Conservation (phyloP, 1,140 invertebrate genomes). For the Cydia splendana region DNA sequence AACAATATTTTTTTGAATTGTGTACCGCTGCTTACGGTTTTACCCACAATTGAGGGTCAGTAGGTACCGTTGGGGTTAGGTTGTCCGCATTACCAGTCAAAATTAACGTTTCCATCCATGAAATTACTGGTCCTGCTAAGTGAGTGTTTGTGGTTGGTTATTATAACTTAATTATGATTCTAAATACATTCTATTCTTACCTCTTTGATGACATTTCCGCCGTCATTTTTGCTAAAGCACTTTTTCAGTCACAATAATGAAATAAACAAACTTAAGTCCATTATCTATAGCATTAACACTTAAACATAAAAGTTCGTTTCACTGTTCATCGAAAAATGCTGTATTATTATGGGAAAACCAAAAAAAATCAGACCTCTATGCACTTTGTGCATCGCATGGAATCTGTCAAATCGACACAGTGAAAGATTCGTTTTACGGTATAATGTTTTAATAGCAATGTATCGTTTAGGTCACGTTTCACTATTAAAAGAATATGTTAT, state of each 20-base stretch:
- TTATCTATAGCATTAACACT: constrained; percentile 46
- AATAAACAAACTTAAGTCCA: constrained; percentile 55
- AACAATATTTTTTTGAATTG: neutral
- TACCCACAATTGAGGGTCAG: neutral
- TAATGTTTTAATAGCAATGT: neutral
- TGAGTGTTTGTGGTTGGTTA: neutral
- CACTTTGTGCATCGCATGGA: constrained; percentile 30
- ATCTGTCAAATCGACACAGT: constrained; percentile 26
- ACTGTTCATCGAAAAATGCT: constrained; percentile 3
- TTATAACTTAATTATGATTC: constrained; percentile 28
- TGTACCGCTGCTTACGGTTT: neutral
- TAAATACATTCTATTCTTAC: constrained; percentile 50
- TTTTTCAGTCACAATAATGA: constrained; percentile 44
- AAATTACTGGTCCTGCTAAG: constrained; percentile 17
- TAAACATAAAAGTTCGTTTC: constrained; percentile 4
- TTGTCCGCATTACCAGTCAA: neutral
- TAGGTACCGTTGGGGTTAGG: constrained; percentile 1
- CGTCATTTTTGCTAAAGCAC: constrained; percentile 65
- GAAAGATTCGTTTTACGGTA: constrained; percentile 7
- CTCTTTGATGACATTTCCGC: constrained; percentile 75
- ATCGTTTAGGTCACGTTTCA: neutral
- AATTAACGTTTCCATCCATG: constrained; percentile 29
- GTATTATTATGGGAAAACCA: constrained; percentile 18
- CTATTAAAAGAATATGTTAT: neutral
- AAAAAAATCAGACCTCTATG: constrained; percentile 24